Percentiles rank a stretch among this genome's conserved stretches.
phyloP scores from a whole-genome alignment of 1,140 invertebrate genomes.

The Lordiphosa collinella region DNA sequence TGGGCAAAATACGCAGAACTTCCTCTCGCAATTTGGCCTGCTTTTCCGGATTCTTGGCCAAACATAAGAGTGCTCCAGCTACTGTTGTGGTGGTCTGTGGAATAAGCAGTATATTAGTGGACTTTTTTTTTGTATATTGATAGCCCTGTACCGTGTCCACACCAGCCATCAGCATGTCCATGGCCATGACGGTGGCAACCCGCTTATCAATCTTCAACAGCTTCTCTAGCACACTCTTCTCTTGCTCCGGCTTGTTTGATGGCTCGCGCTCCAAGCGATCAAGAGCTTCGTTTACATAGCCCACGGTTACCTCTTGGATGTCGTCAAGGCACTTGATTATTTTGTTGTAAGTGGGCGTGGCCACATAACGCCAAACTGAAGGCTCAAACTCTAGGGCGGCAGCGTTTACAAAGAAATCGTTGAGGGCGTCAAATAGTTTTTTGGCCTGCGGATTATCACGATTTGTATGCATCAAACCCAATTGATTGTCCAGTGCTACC shows the following conservation, averaged over 20 bases:
- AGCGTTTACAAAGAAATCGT: conserved; percentile 82
- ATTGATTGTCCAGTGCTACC: conserved; percentile 82
- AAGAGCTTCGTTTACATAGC: conserved; percentile 56
- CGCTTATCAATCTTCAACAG: conserved; percentile 80
- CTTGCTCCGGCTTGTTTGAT: conserved; percentile 41
- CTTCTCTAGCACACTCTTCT: conserved; percentile 77
- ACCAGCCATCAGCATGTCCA: conserved; percentile 78
- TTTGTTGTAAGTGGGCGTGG: conserved; percentile 82
- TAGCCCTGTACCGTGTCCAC: conserved; percentile 67
- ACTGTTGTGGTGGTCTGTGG: conserved; percentile 48
- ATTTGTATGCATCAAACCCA: conserved; percentile 63
- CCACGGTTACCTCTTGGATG: conserved; percentile 32
- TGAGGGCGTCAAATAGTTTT: conserved; percentile 62
- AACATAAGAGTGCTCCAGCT: conserved; percentile 31
- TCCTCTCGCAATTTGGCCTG: conserved; percentile 87
- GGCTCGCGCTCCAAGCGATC: conserved; percentile 44
- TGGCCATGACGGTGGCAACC: conserved; percentile 79
- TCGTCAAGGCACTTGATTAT: conserved; percentile 80
- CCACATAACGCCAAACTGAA: conserved; percentile 83
- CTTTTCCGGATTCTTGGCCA: conserved; percentile 87
- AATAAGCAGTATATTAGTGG: neutral
- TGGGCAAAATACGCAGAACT: conserved; percentile 82
- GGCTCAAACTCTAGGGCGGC: conserved; percentile 82
- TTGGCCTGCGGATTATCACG: conserved; percentile 16
- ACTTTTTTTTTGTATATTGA: neutral